phyloP scores from a whole-genome alignment of 1,140 invertebrate genomes.

The Trachelipus rathkii region DNA sequence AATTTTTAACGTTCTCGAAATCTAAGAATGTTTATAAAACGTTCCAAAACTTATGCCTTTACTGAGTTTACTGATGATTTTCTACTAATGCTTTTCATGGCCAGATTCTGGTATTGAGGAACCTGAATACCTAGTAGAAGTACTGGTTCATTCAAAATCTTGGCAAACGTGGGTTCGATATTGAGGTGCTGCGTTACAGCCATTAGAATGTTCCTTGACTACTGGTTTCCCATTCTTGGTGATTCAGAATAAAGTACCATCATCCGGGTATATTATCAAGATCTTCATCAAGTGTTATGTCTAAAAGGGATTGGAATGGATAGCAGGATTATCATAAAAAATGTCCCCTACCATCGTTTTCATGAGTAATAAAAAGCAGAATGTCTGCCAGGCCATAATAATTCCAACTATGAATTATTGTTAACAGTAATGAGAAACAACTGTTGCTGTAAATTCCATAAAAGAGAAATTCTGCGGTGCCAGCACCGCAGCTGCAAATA shows the following conservation, averaged over 20 bases:
- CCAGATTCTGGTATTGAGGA: background rate
- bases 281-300: conserved; percentile 46
- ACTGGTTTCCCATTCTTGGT: background rate
- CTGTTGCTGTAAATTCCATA: conserved; percentile 49
- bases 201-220: background rate
- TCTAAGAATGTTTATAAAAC: background rate
- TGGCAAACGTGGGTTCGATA: background rate
- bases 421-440: conserved; percentile 49
- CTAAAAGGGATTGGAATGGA: conserved; percentile 47
- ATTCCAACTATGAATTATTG: conserved; percentile 49
- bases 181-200: background rate
- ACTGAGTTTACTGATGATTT: background rate
- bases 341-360: conserved; percentile 56
- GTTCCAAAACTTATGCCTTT: background rate
- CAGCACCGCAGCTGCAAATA: conserved; percentile 32
- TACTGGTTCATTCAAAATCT: background rate
- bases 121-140: background rate
- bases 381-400: conserved; percentile 57
- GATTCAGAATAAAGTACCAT: conserved; percentile 4
- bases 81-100: background rate
- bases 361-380: conserved; percentile 68
- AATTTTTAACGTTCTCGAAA: background rate
- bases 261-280: conserved; percentile 41
- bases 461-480: conserved; percentile 38
- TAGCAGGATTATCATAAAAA: conserved; percentile 43